Percentiles rank a stretch among this genome's conserved stretches.
Conservation (phyloP, 1,140 invertebrate genomes). For the Chironomus tepperi region DNA sequence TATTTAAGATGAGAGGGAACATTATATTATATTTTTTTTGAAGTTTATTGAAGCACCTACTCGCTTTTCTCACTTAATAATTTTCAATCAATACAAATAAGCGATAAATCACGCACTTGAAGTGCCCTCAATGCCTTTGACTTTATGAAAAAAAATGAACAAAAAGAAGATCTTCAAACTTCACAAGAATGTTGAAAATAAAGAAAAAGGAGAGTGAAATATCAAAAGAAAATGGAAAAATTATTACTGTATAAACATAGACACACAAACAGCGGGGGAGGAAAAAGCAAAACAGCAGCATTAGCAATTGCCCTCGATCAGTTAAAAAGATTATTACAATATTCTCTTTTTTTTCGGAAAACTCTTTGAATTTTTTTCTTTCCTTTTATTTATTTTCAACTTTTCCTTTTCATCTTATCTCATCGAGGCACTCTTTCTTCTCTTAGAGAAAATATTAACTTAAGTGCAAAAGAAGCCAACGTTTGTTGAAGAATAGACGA, state of each 20-base stretch:
- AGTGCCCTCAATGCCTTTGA: constrained; percentile 2
- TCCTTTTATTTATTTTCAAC: neutral
- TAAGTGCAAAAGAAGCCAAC: neutral
- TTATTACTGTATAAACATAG: constrained; percentile 9
- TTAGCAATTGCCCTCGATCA: neutral
- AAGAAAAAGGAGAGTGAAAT: neutral
- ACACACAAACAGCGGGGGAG: constrained; percentile 5
- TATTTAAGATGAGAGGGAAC: neutral
- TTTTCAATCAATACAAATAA: constrained; percentile 22
- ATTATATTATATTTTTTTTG: neutral
- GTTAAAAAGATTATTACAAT: neutral
- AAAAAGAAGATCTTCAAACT: constrained; percentile 3
- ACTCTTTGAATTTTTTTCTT: constrained; percentile 4
- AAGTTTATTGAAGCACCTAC: constrained; percentile 4
- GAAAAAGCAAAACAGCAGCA: neutral
- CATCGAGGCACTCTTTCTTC: neutral
- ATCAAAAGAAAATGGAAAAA: neutral
- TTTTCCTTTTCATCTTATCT: neutral
- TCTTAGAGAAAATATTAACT: no score
- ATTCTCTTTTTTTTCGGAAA: neutral
- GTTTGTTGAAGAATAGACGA: no score
- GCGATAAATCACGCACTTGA: constrained; percentile 20
- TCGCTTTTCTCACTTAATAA: constrained; percentile 21
- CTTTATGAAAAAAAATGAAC: neutral
- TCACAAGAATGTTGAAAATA: neutral